phyloP scores from a whole-genome alignment of 2,113 vertebrate species.

The Anolis carolinensis region DNA sequence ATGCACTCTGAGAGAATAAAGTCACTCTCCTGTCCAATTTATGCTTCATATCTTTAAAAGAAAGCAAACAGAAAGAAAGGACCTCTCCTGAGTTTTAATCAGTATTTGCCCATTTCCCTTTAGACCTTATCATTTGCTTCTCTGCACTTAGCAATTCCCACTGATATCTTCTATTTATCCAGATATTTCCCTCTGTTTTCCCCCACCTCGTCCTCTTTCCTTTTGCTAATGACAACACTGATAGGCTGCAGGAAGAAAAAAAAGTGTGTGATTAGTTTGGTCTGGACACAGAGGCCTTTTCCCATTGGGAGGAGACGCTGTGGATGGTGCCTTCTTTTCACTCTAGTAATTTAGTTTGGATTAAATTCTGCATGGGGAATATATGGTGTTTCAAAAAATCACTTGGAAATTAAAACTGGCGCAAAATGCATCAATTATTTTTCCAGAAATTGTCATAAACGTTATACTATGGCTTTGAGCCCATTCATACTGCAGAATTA shows the following conservation, averaged over 20 bases:
- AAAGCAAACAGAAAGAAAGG: neutral
- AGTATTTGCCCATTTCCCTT: neutral
- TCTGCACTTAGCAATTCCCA: slow-evolving; percentile 3
- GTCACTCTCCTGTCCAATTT: neutral
- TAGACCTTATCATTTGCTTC: slow-evolving; percentile 7
- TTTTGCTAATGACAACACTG: neutral
- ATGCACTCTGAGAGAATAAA: neutral
- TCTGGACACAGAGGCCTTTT: neutral
- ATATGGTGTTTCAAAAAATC: neutral
- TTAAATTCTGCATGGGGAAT: neutral
- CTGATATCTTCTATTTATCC: slow-evolving; percentile 49
- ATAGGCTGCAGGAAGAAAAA: neutral
- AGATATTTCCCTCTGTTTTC: slow-evolving; percentile 46
- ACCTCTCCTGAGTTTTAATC: neutral
- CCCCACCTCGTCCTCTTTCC: slow-evolving; percentile 14
- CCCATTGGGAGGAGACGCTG: too few relatives aligned
- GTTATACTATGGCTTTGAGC: neutral
- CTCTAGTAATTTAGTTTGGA: neutral
- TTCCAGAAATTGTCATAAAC: too few relatives aligned
- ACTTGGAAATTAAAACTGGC: neutral
- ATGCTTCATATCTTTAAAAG: neutral
- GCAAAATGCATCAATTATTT: neutral
- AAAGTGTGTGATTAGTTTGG: neutral
- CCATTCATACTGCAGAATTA: too few relatives aligned
- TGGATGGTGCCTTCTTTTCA: neutral